Evolutionary conservation across 2,797 vertebrate species (phyloP), one percentile per base, ranked within the genome.

Genomic region (Peromyscus nudipes): DNA sequence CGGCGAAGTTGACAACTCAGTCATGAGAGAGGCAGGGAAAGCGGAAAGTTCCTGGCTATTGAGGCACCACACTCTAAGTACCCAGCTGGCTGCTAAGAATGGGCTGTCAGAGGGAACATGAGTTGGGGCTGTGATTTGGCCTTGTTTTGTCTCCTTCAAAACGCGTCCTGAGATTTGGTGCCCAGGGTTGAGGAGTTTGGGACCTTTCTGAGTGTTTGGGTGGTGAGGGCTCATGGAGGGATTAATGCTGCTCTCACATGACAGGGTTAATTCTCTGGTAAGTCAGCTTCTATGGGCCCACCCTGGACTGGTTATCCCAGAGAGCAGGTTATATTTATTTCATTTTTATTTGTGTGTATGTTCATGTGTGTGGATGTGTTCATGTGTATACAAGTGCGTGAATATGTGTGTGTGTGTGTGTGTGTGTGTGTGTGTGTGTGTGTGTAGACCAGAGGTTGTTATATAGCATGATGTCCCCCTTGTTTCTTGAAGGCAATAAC

Each of bases 11-110:
- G 71, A 46, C 69, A 19, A 46, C 16, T n/a, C 40, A 62, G 73
- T 55, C 40, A 0, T 0, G 1, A 3, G 6, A 6, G 8, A 4
- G 13, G 27, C 23, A 27, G 40, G 37, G 7, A 55, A 9, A 40
- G 55, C 27, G 1, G 17, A 3, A 12, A 23, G 46, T 12, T 7
- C 8, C n/a, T 64, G 19, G 37, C 6, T 34, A 8, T 31, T 1
- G 5, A 62, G 29, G 34, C 27, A 16, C 11, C 31, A 16, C 4
- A 2, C 19, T 52, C 75, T 27, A 6, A 71, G 12, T 9, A 8
- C 55, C 75, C 2, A 4, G 27, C 11, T 76, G 43, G 52, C 65
- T n/a, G 13, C 71, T 7, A 62, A 77, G 91, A 23, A 81, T 55
- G 71, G 34, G 43, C 27, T 52, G 2, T 7, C 80, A 31, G 16